Conservation (phyloP, 2,113 vertebrate genomes). For the Monopterus albus region DNA sequence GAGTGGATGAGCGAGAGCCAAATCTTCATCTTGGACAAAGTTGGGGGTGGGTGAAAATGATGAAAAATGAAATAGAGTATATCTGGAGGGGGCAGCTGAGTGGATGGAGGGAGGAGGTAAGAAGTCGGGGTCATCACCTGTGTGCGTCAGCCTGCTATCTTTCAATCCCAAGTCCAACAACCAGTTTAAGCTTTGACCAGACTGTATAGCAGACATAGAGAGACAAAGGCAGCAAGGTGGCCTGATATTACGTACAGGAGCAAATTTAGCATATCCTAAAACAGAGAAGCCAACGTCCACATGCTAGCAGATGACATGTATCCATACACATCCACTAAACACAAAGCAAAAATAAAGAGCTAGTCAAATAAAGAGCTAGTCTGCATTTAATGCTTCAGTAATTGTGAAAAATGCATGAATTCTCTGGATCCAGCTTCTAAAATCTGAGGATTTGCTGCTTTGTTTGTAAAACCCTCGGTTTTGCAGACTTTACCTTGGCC, state of each 20-base stretch:
- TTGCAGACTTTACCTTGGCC: background rate
- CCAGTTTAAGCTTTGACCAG: constrained; percentile 45
- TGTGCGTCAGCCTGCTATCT: constrained; percentile 28
- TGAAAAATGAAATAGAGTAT: constrained; percentile 67
- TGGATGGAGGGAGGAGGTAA: constrained; percentile 34
- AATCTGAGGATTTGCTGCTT: background rate
- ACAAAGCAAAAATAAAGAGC: background rate
- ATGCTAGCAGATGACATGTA: no score
- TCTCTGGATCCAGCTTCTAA: background rate
- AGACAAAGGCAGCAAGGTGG: background rate
- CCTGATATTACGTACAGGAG: background rate
- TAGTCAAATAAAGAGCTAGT: no score
- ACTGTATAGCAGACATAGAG: background rate
- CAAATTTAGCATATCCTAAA: background rate
- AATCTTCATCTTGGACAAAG: constrained; percentile 67
- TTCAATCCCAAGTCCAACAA: constrained; percentile 58
- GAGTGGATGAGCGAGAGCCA: constrained; percentile 58
- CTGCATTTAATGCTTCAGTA: background rate
- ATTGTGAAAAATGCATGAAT: background rate
- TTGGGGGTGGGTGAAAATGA: constrained; percentile 42
- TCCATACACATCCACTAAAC: background rate
- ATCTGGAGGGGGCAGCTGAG: constrained; percentile 5
- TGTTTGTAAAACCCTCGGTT: no score
- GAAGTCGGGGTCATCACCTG: constrained; percentile 66
- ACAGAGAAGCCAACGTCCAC: no score